Percentiles rank a stretch among this genome's conserved stretches.
Conservation (phyloP, 1,140 invertebrate genomes). For the Pseudoatta argentina region DNA sequence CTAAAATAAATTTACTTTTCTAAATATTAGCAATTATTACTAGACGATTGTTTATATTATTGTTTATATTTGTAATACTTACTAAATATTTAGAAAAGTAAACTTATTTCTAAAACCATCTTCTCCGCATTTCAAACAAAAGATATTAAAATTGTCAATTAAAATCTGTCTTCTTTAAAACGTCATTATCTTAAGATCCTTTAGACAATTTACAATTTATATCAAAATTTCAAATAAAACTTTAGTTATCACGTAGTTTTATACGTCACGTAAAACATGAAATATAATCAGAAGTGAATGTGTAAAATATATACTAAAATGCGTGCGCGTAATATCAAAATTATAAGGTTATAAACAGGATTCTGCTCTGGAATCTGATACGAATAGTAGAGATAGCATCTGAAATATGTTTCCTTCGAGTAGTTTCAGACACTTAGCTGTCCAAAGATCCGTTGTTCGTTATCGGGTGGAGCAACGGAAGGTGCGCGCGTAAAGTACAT, state of each 20-base stretch:
- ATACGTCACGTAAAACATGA: not conserved
- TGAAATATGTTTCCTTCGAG: not conserved
- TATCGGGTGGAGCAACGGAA: not conserved
- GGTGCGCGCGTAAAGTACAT: constrained; percentile 17
- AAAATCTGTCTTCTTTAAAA: not conserved
- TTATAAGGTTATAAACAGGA: not conserved
- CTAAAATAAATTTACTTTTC: too few relatives aligned
- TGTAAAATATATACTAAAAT: not conserved
- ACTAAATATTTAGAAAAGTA: too few relatives aligned
- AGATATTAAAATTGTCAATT: not conserved
- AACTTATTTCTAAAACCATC: not conserved
- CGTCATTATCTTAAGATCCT: not conserved
- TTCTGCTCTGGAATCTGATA: not conserved
- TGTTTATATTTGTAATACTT: too few relatives aligned
- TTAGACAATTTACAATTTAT: not conserved
- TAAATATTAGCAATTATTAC: too few relatives aligned
- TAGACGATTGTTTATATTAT: too few relatives aligned
- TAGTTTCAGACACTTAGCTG: not conserved
- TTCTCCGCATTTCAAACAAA: not conserved
- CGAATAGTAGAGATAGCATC: not conserved
- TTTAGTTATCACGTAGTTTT: not conserved
- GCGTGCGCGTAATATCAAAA: not conserved
- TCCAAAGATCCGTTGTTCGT: constrained; percentile 12
- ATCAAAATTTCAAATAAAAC: not conserved
- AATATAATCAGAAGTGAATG: not conserved